These are phyloP conservation scores for Nothocercus nigrocapillus DNA, from an alignment of 2,113 vertebrate species.

Conservation along the genomic window DNA sequence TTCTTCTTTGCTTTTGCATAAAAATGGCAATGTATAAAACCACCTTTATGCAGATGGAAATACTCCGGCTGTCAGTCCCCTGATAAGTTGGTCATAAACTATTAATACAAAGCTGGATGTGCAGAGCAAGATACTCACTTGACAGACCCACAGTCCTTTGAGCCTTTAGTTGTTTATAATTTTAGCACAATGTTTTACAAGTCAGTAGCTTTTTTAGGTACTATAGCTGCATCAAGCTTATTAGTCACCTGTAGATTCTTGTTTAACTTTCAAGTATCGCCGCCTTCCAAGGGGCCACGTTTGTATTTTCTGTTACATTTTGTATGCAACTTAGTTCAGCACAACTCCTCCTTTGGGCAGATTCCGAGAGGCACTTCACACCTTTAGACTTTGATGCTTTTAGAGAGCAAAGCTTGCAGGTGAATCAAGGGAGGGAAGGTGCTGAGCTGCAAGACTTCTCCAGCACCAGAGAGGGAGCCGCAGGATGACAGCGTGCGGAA, in stretches of 20 bases:
- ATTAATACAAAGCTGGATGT: neutral
- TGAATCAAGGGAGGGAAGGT: neutral
- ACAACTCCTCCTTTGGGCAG: neutral
- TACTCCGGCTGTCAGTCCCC: neutral
- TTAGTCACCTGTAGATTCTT: neutral
- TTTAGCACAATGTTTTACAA: neutral
- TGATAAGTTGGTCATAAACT: neutral
- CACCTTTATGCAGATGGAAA: neutral
- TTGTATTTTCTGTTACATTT: neutral
- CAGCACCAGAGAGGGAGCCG: neutral
- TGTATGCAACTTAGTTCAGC: neutral
- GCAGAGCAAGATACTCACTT: neutral
- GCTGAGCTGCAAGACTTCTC: neutral
- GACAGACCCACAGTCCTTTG: neutral
- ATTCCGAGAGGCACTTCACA: neutral
- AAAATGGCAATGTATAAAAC: neutral
- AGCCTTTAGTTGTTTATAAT: neutral
- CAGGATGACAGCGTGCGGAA: neutral
- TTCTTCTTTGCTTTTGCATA: neutral
- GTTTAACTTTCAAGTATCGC: neutral
- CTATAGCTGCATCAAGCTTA: too few species aligned
- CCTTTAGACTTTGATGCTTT: rapidly evolving
- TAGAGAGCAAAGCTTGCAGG: neutral
- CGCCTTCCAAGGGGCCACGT: neutral
- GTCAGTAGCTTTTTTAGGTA: neutral